Conservation (phyloP, 2,113 vertebrate genomes). For the Dipodomys ordii region DNA sequence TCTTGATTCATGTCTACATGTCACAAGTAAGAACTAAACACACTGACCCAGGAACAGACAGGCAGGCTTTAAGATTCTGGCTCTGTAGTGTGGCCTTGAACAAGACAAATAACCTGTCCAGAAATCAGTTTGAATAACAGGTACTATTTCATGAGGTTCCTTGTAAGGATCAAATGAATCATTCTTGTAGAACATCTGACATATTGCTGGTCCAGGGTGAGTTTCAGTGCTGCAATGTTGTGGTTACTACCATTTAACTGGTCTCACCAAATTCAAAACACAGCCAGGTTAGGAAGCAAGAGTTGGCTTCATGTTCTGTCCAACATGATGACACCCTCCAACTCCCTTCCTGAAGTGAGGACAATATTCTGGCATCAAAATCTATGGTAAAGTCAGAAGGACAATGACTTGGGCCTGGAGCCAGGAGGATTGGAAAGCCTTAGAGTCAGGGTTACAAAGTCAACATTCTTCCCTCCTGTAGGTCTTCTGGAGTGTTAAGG, state of each 20-base stretch:
- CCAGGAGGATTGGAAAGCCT: neutral
- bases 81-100: neutral
- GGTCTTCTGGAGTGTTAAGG: neutral
- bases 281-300: neutral
- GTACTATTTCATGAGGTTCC: neutral
- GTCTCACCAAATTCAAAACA: neutral
- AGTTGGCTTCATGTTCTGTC: neutral
- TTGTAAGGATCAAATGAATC: neutral
- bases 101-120: neutral
- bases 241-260: neutral
- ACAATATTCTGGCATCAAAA: neutral
- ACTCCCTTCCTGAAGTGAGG: neutral
- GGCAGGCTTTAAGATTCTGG: neutral
- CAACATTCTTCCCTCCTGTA: neutral
- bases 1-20: neutral
- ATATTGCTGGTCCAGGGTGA: neutral
- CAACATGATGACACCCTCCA: neutral
- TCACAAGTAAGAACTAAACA: neutral
- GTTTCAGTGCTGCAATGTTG: neutral
- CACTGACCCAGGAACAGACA: neutral
- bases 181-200: neutral
- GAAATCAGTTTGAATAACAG: neutral
- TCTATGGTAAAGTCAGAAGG: neutral
- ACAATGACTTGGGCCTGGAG: neutral
- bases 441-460: neutral